Conservation (phyloP, 2,888 invertebrate genomes). For the Danaus chrysippus region DNA sequence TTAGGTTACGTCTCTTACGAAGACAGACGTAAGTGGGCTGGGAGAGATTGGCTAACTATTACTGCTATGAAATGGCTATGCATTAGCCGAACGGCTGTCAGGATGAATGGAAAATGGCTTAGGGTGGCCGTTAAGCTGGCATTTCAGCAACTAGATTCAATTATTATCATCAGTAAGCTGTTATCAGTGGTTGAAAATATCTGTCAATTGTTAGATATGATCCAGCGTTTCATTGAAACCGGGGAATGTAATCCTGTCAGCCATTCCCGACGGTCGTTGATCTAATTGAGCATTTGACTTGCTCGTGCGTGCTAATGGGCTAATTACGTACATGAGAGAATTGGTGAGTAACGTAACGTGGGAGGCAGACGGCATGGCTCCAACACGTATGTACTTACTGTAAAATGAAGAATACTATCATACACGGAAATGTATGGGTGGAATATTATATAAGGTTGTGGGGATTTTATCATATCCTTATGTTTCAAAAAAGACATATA, state of each 20-base stretch:
- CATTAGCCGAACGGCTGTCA: slow-evolving; percentile 20
- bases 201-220: slow-evolving; percentile 37
- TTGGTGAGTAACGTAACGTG: slow-evolving; percentile 72
- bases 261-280: slow-evolving; percentile 68
- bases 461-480: too few species aligned
- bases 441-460: too few species aligned
- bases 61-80: slow-evolving; percentile 21
- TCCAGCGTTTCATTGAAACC: slow-evolving; percentile 53
- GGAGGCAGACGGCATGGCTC: slow-evolving; percentile 77
- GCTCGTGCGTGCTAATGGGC: slow-evolving; percentile 76
- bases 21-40: slow-evolving; percentile 32
- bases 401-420: slow-evolving; percentile 13
- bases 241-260: slow-evolving; percentile 61
- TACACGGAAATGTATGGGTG: not conserved
- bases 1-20: slow-evolving; percentile 24
- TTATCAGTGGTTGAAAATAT: slow-evolving; percentile 11
- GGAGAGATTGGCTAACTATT: slow-evolving; percentile 27
- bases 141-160: too few species aligned
- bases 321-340: slow-evolving; percentile 73
- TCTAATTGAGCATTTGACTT: slow-evolving; percentile 75
- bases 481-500: too few species aligned
- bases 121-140: too few species aligned
- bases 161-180: not conserved
- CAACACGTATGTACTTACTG: slow-evolving; percentile 35
- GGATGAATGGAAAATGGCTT: slow-evolving; percentile 27